Base-by-base conservation (phyloP, 2,888 invertebrate genomes). In the Heliconius hortense region DNA sequence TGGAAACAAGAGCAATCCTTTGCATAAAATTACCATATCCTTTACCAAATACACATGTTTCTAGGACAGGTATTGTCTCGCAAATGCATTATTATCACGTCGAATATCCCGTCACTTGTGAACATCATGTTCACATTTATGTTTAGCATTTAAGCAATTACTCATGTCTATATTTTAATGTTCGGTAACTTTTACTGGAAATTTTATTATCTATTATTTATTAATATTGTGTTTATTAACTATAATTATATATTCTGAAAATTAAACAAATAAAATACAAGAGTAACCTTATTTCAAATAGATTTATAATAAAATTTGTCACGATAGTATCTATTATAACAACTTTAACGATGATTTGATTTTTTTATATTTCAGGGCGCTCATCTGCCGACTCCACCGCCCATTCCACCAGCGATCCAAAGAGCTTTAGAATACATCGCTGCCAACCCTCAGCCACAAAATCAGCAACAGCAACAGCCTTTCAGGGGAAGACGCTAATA, bases 311-410 rank as follows among this genome's bases (percentile, higher is more conserved):
- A 28, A 62, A 62, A 43, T 21, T 5, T 48, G 2, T 15, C n/a
- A 39, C 5, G 39, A 64, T 35, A n/a, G 28, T 2, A 48, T 48
- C 48, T 11, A 64, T 64, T 13, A n/a, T 35, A 13, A 28, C 26
- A 26, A 10, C 11, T 48, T 10, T n/a, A 7, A 35, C 21, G 21
- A 24, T 21, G 4, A 24, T 21, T n/a, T 8, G 13, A 68, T 26
- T 39, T 39, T n/a, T n/a, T n/a, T n/a, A n/a, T n/a, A 69, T 39
- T 89, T 21, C 87, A 94, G 88, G 97, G 97, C 59, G 96, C 95
- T 69, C 97, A 97, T 88, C 90, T 97, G 66, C 97, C 97, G 21
- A 97, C 97, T 13, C 96, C 97, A 7, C 97, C 97, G n/a, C 97
- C 97, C 28, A 96, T 97, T 80, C 97, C 97, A 13, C 94, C 95